Evolutionary conservation across 2,113 vertebrate species (phyloP).

Genomic region (Plectropomus leopardus): DNA sequence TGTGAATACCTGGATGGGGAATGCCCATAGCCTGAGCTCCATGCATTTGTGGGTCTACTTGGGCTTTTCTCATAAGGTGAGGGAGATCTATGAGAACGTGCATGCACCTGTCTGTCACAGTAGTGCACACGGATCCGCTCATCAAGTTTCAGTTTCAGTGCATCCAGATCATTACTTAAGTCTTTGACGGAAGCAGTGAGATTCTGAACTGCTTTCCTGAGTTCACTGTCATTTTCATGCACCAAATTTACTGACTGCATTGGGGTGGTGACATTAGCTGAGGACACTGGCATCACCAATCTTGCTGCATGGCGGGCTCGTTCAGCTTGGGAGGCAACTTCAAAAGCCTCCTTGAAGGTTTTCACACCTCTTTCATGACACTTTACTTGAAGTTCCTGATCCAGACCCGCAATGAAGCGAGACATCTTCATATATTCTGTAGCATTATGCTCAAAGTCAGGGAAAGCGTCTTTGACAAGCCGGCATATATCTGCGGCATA

Average conservation of each 20-base stretch:
- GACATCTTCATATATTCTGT: constrained; percentile 1
- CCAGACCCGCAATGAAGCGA: not conserved
- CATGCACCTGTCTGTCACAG: too few species aligned
- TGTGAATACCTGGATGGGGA: not conserved
- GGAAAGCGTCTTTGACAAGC: constrained; percentile 5
- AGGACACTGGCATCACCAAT: not conserved
- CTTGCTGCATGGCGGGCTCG: not conserved
- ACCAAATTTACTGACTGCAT: not conserved
- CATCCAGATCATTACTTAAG: not conserved
- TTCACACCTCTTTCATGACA: not conserved
- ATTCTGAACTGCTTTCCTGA: not conserved
- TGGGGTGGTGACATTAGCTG: not conserved
- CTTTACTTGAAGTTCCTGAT: constrained; percentile 1
- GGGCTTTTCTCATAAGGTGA: not conserved
- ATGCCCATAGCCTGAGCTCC: not conserved
- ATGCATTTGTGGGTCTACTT: not conserved
- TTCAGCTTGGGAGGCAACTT: not conserved
- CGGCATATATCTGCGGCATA: not conserved
- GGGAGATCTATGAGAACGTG: too few species aligned
- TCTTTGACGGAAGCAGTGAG: constrained; percentile 6
- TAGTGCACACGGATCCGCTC: too few species aligned
- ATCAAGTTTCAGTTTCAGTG: too few species aligned
- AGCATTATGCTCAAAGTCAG: not conserved
- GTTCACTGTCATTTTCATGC: not conserved
- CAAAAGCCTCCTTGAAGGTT: not conserved